Percentiles rank a stretch among this genome's conserved stretches.
Conservation (phyloP, 2,888 invertebrate genomes). For the Tryphoninae sp. region DNA sequence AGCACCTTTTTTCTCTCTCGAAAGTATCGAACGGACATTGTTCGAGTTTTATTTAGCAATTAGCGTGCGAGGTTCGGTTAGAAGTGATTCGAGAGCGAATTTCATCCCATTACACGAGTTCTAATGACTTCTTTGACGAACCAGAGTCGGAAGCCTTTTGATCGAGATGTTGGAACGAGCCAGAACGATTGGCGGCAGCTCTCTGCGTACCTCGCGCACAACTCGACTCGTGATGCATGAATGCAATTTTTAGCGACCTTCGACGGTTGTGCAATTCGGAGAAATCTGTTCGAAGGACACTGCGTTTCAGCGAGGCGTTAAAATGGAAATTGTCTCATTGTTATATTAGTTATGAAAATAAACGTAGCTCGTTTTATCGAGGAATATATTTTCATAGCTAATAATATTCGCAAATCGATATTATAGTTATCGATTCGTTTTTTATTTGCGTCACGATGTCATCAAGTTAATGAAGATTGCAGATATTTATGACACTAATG, state of each 20-base stretch:
- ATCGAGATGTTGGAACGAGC: conserved; percentile 39
- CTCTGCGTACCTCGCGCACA: neutral
- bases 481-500: no score
- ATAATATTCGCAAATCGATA: no score
- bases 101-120: conserved; percentile 8
- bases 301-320: neutral
- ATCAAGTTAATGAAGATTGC: no score
- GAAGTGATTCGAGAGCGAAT: conserved; percentile 17
- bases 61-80: neutral
- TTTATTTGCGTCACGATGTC: no score
- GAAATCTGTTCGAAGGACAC: neutral
- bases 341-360: no score
- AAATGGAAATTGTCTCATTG: neutral
- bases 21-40: neutral
- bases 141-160: conserved; percentile 14
- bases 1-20: neutral
- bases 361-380: no score
- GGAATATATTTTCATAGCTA: no score
- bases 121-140: conserved; percentile 24
- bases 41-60: conserved; percentile 15
- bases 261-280: neutral
- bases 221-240: conserved; percentile 7
- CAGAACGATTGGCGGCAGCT: conserved; percentile 15
- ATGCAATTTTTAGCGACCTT: neutral
- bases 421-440: no score